A percentile compares a stretch with the other conserved stretches of the same genome.
Conservation (phyloP, 2,797 vertebrate genomes). For the Orientallactaga sibirica region DNA sequence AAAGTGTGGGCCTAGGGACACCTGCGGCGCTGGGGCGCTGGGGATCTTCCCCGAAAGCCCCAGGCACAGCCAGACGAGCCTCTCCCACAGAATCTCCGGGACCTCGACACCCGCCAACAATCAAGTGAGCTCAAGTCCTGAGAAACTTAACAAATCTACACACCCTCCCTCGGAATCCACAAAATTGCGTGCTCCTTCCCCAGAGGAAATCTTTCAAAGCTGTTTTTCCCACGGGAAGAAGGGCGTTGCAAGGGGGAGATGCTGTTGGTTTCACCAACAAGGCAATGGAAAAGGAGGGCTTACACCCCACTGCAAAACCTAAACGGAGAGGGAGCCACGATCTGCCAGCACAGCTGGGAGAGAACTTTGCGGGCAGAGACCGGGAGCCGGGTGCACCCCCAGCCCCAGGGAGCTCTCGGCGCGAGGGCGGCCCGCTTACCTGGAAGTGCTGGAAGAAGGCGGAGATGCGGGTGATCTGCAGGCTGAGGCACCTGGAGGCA, state of each 20-base stretch:
- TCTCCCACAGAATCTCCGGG: neutral
- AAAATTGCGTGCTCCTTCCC: neutral
- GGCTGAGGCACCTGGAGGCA: slow-evolving; percentile 96
- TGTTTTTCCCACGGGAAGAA: fast-evolving
- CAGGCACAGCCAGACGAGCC: neutral
- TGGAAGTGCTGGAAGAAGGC: slow-evolving; percentile 95
- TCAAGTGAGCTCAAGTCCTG: neutral
- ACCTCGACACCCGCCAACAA: neutral
- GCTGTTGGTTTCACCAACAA: neutral
- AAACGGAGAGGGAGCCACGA: neutral
- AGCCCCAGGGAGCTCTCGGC: neutral
- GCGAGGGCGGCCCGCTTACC: slow-evolving; percentile 86
- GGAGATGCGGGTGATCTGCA: slow-evolving; percentile 98
- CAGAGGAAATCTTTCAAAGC: too few species aligned
- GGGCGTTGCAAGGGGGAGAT: fast-evolving
- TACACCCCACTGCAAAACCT: fast-evolving
- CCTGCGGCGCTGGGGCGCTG: slow-evolving; percentile 4
- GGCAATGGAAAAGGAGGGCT: neutral
- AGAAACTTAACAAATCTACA: neutral
- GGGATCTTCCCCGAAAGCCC: neutral
- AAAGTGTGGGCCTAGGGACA: neutral
- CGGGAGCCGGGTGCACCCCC: neutral
- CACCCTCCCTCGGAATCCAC: neutral
- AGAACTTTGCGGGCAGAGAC: neutral
- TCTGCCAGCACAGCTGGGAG: neutral